A percentile compares a stretch with the other conserved stretches of the same genome.
phyloP scores from a whole-genome alignment of 2,888 invertebrate genomes.

The Philonicus albiceps region DNA sequence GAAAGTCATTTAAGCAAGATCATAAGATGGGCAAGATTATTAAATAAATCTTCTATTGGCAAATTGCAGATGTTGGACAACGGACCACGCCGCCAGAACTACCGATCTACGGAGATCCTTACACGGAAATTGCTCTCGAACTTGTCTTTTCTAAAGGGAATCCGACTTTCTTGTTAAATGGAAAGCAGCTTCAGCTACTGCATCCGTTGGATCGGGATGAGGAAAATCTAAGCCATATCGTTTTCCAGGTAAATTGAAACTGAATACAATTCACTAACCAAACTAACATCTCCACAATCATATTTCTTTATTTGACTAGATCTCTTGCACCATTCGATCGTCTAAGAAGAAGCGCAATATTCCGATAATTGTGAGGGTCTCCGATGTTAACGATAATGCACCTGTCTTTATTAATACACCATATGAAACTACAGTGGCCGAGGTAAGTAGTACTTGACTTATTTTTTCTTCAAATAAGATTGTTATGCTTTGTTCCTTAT shows the following conservation, averaged over 20 bases:
- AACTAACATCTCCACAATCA: conserved; percentile 43
- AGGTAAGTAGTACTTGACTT: conserved; percentile 69
- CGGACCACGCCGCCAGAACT: conserved; percentile 80
- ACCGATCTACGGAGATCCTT: conserved; percentile 84
- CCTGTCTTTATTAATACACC: conserved; percentile 85
- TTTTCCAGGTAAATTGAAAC: conserved; percentile 75
- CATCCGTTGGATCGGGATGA: conserved; percentile 86
- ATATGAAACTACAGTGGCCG: conserved; percentile 83
- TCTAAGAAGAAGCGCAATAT: conserved; percentile 83
- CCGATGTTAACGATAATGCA: conserved; percentile 89
- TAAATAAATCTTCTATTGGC: conserved; percentile 42
- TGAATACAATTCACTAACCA: conserved; percentile 39
- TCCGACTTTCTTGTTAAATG: conserved; percentile 80
- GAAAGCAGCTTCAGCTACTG: conserved; percentile 80
- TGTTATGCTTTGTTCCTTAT: not conserved
- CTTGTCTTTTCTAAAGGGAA: conserved; percentile 82
- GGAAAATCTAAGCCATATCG: conserved; percentile 85
- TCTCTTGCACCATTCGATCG: conserved; percentile 82
- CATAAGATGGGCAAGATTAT: not conserved
- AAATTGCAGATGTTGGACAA: conserved; percentile 79
- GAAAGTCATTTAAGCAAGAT: not conserved
- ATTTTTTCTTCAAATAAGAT: conserved; percentile 21
- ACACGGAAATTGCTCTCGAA: conserved; percentile 78
- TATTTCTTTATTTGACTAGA: conserved; percentile 64
- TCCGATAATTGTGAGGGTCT: conserved; percentile 88